Evolutionary conservation across 2,888 invertebrate species (phyloP), one percentile per base, ranked within the genome.

Genomic region (Strigamia crassipes): DNA sequence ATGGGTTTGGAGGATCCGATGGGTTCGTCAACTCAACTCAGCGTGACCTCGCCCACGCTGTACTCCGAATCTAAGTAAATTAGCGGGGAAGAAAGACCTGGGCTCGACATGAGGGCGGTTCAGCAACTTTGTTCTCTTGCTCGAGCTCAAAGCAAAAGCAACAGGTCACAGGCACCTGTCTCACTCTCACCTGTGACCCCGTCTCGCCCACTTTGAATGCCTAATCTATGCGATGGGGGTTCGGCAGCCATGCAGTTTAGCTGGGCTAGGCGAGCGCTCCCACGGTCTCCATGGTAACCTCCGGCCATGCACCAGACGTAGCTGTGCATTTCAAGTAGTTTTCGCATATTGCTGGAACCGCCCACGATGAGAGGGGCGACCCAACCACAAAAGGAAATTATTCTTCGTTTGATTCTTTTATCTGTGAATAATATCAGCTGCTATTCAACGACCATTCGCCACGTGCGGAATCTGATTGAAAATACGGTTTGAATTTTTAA

Each of bases 71-170:
- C 61, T 61, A 23, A 61, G 61, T 61, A 61, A 61, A 61, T 61
- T 61, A 61, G 61, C 21, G 61, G 23, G 18, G 23, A 61, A 61
- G 61, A 61, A 61, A 61, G 61, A 61, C 23, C 10, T 23, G 61
- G 61, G 61, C 61, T 61, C 61, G 61, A 61, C 61, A 61, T 61
- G 61, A n/a, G 61, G 61, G 61, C 61, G 61, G 61, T 61, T 61
- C 18, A 61, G 61, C 61, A 61, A 61, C 61, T 61, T 61, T 61
- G 61, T 61, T 61, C 61, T 18, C 12, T 61, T 61, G 61, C 23
- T 61, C n/a, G 61, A 61, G 61, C 61, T 61, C 23, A 23, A 61
- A 61, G 61, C 61, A 61, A 61, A 61, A 61, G 61, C 61, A 61
- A 61, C 61, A 61, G 61, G 61, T 61, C 61, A 61, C 61, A 61